Base-by-base conservation (phyloP, 1,140 invertebrate species). In the Scaptomyza hsui region DNA sequence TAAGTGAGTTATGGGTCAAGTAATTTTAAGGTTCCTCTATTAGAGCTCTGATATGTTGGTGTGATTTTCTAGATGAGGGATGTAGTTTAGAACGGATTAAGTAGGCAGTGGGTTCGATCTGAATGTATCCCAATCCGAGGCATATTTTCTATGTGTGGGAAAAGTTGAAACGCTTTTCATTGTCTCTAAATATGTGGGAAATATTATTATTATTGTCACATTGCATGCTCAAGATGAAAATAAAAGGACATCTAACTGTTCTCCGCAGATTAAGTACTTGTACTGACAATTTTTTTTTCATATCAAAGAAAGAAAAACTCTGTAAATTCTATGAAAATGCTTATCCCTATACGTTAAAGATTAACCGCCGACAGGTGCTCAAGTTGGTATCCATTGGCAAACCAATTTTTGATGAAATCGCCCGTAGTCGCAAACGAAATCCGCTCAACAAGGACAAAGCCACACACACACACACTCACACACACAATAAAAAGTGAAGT, bases 401-500 rank as follows among this genome's bases (percentile, higher is more conserved):
- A 60, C 61, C 59, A 64, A 69, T 80, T 73, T 69, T 73, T 73
- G 63, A 49, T 63, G 47, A 47, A 73, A 61, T 70, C 61, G 65
- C 65, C 72, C 57, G 72, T 63, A 76, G 67, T 69, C 37, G 75
- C 56, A 70, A 70, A 6, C 53, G 13, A 71, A 79, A 79, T 79
- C 64, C 76, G 59, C 62, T 69, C 56, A 29, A 29, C 26, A 29
- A 29, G 37, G 29, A 24, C 29, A n/a, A n/a, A n/a, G n/a, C n/a
- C n/a, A n/a, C n/a, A n/a, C n/a, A n/a, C n/a, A n/a, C n/a, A n/a
- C n/a, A n/a, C n/a, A n/a, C n/a, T n/a, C n/a, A n/a, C n/a, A n/a
- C n/a, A 51, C 24, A 61, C 29, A 51, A 53, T 37, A 29, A 29
- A 29, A n/a, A n/a, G n/a, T 29, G 26, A 29, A 47, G 21, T 10